Base-by-base conservation (phyloP, 2,888 invertebrate genomes). In the Pollenia griseotomentosa region DNA sequence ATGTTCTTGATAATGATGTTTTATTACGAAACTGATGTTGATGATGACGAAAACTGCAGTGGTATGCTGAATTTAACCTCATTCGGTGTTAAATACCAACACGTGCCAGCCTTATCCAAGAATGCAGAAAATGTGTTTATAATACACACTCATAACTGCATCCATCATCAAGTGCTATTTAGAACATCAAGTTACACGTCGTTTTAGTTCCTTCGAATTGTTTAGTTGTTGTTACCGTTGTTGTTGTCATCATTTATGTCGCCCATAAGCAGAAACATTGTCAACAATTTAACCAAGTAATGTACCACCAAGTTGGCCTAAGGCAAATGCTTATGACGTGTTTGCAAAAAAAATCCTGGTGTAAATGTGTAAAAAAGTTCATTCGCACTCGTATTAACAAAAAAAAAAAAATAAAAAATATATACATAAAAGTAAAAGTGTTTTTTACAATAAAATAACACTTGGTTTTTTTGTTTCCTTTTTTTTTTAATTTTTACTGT, bases 221-320 rank as follows among this genome's bases (percentile, higher is more conserved):
- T 74, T 74, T 53, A 66, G 73, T 19, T 65, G 40, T 71, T 80
- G 63, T 42, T 74, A 19, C 70, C 57, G 77, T 65, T 74, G 33
- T 63, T 48, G 63, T 51, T 81, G 65, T 68, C 71, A 51, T 83
- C 77, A 78, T 65, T 65, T 71, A 57, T 57, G 78, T 65, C 65
- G 59, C 44, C 68, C 59, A 61, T 68, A 61, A 80, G 61, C 63
- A 80, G 23, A 59, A 79, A 74, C 66, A 48, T 48, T 74, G 65
- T 55, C 65, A 70, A 59, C 79, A 71, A 48, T 55, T 77, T 79
- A 86, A 80, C 79, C 65, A 61, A 71, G 57, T 86, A 80, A 86
- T 86, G 75, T 77, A 83, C 75, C 83, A 57, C 59, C 33, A 86
- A 83, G 65, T 83, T 75, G 57, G 86, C 86, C 83, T 11, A 40